Percentiles rank a stretch among this genome's conserved stretches.
Evolutionary conservation across 2,797 vertebrate genomes (phyloP).

Genomic region (Cuniculus paca): DNA sequence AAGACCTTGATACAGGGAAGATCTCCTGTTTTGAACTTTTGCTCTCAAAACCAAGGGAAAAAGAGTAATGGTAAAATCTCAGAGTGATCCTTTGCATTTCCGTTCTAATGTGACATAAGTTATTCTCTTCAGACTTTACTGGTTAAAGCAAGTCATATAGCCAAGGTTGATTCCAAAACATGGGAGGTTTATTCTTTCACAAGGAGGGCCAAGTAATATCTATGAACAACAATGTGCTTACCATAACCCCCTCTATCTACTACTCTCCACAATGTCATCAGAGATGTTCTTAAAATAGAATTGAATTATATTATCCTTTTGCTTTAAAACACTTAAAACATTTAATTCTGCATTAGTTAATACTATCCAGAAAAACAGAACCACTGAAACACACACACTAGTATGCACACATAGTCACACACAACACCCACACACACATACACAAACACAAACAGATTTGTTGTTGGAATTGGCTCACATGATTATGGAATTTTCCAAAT

Average conservation of each 20-base stretch:
- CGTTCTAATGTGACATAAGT: background rate
- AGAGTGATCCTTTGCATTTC: background rate
- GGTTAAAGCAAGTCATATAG: background rate
- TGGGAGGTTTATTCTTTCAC: background rate
- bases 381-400: background rate
- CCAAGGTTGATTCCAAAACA: background rate
- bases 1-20: background rate
- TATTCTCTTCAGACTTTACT: background rate
- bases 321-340: background rate
- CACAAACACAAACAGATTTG: background rate
- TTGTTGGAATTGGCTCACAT: background rate
- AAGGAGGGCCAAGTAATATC: background rate
- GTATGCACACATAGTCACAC: background rate
- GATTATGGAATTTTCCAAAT: background rate
- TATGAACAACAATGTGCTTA: background rate
- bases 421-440: background rate
- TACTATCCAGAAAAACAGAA: background rate
- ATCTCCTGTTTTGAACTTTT: background rate
- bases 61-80: background rate
- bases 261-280: background rate
- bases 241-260: background rate
- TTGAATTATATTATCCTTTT: background rate
- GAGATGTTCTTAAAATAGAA: constrained; percentile 7
- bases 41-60: background rate
- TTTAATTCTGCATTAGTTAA: background rate